Percentiles rank a stretch among this genome's conserved stretches.
Evolutionary conservation across 2,888 invertebrate genomes (phyloP).

Genomic region (Notocelia uddmanniana): DNA sequence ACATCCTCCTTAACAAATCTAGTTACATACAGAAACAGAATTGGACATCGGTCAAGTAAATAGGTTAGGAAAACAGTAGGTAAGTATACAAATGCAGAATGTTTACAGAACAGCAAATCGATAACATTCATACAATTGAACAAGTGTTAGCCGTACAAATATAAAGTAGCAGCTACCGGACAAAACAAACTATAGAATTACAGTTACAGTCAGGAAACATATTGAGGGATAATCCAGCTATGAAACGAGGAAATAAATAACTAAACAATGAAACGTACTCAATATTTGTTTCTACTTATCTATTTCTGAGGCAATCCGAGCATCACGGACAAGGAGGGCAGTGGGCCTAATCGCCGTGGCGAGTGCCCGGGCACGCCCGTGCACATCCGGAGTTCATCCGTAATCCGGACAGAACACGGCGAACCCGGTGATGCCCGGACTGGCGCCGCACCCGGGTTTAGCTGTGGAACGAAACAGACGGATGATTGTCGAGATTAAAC

Average conservation of each 20-base stretch:
- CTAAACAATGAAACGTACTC: constrained; percentile 50
- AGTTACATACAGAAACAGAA: constrained; percentile 5
- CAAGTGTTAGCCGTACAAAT: constrained; percentile 18
- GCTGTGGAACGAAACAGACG: constrained; percentile 75
- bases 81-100: constrained; percentile 4
- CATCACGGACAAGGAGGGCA: constrained; percentile 70
- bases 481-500: constrained; percentile 80
- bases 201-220: constrained; percentile 27
- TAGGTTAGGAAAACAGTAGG: constrained; percentile 26
- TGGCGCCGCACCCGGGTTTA: constrained; percentile 63
- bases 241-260: constrained; percentile 40
- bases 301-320: constrained; percentile 60
- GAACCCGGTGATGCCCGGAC: constrained; percentile 51
- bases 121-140: constrained; percentile 30
- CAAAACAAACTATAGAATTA: constrained; percentile 10
- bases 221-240: constrained; percentile 23
- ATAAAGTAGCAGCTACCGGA: constrained; percentile 15
- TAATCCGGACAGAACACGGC: constrained; percentile 66
- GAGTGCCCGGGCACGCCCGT: constrained; percentile 76
- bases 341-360: constrained; percentile 74
- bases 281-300: constrained; percentile 71
- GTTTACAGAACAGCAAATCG: constrained; percentile 23
- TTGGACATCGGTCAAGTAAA: neutral
- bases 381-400: constrained; percentile 67
- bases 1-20: neutral